Evolutionary conservation across 1,140 invertebrate species (phyloP), one percentile per base, ranked within the genome.

Genomic region (Pseudomyrmex flavicornis): DNA sequence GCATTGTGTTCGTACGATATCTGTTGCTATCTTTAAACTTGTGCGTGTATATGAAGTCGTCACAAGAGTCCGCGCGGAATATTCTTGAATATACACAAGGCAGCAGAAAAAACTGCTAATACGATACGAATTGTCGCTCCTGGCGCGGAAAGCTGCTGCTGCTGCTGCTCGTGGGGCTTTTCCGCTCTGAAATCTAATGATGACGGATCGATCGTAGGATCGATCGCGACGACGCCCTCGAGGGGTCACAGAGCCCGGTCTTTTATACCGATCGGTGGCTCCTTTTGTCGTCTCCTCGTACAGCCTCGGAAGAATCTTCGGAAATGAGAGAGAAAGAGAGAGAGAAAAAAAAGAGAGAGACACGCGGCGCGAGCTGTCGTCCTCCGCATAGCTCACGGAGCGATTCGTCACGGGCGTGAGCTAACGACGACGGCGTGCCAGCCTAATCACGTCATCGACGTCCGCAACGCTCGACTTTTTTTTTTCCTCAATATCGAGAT

Each of bases 151-250:
- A 58, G 15, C 20, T 59, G 20, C 52, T 59, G 26, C 58, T 10
- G 10, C 2, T 7, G 26, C 58, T 10, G 12, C 2, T 7, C 48
- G 17, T 9, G 52, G 12, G 46, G 22, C 22, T 69, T 70, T 77
- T 54, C 13, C 68, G 48, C 50, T n/a, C 12, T 35, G 26, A 61
- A 54, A 80, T 82, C 73, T 77, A 85, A 91, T 84, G 72, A 72
- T 92, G 91, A 92, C 86, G 68, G 90, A 92, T 92, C 85, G 91
- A 87, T 87, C 83, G n/a, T 35, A 50, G 12, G 44, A 86, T 89
- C 74, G 82, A 85, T 84, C 70, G 52, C 48, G 50, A 54, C 15
- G 54, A 56, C 22, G 54, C 50, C 77, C 13, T 63, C 15, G 48
- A 13, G 59, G 82, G 80, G 76, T 89, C 82, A 66, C 0, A 46